phyloP scores from a whole-genome alignment of 2,888 invertebrate species.

The Hemistola chrysoprasaria region DNA sequence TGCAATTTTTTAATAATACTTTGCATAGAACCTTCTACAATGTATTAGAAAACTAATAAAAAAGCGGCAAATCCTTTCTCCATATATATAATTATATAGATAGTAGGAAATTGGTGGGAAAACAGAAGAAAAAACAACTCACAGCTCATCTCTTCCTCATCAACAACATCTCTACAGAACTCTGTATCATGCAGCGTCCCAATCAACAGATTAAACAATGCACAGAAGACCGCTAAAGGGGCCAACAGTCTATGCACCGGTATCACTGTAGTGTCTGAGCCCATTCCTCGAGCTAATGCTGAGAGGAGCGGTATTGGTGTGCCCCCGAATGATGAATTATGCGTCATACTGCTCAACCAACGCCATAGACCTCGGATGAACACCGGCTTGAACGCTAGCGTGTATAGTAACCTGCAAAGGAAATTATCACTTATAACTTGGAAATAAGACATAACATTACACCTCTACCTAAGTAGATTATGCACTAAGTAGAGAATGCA shows the following conservation, averaged over 20 bases:
- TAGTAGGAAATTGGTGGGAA: no score
- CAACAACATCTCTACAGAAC: constrained; percentile 82
- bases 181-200: constrained; percentile 94
- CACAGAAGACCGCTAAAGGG: constrained; percentile 91
- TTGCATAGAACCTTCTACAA: no score
- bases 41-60: no score
- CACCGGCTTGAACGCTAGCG: constrained; percentile 89
- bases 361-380: constrained; percentile 91
- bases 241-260: constrained; percentile 88
- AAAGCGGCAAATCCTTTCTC: no score
- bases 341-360: constrained; percentile 71
- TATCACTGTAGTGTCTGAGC: constrained; percentile 74
- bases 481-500: no score
- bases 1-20: no score
- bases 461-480: no score
- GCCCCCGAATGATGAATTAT: constrained; percentile 63
- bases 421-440: no score
- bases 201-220: constrained; percentile 89
- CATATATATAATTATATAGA: no score
- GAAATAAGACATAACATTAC: no score
- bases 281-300: constrained; percentile 85
- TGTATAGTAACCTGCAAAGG: constrained; percentile 85
- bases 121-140: constrained; percentile 42
- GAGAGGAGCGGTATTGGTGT: constrained; percentile 83
- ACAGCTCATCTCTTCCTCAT: constrained; percentile 68